These are phyloP conservation scores for Myzus persicae DNA, from an alignment of 1,140 invertebrate genomes.

Conservation along the genomic window DNA sequence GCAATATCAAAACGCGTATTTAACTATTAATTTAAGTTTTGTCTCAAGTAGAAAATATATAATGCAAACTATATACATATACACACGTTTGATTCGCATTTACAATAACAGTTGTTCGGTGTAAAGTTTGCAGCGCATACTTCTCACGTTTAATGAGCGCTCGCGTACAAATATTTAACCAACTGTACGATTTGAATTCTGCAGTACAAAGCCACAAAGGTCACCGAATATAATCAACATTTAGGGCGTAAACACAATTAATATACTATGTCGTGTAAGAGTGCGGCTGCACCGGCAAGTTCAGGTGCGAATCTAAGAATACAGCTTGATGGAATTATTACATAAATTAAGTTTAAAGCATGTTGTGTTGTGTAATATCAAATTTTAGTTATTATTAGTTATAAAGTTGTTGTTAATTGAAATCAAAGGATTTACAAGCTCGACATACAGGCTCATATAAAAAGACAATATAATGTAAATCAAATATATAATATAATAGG, in stretches of 20 bases:
- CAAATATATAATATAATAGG: too few species aligned
- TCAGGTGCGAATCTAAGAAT: not conserved
- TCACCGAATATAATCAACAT: not conserved
- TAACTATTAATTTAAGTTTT: not conserved
- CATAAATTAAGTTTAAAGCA: not conserved
- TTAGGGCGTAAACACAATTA: not conserved
- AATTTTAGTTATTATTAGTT: not conserved
- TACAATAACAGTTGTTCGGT: not conserved
- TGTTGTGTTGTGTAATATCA: not conserved
- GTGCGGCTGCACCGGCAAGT: not conserved
- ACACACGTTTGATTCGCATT: not conserved
- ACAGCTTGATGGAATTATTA: not conserved
- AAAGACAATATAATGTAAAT: too few species aligned
- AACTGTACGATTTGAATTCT: not conserved
- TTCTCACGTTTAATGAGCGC: not conserved
- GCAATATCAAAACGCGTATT: not conserved
- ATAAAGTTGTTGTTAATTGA: too few species aligned
- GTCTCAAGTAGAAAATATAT: not conserved
- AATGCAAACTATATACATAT: not conserved
- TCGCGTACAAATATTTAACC: not conserved
- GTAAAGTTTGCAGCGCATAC: conserved; percentile 1
- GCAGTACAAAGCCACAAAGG: not conserved
- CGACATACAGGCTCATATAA: too few species aligned
- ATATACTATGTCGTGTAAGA: not conserved
- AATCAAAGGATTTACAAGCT: too few species aligned